phyloP scores from a whole-genome alignment of 2,888 invertebrate species.

The Idaea straminata region DNA sequence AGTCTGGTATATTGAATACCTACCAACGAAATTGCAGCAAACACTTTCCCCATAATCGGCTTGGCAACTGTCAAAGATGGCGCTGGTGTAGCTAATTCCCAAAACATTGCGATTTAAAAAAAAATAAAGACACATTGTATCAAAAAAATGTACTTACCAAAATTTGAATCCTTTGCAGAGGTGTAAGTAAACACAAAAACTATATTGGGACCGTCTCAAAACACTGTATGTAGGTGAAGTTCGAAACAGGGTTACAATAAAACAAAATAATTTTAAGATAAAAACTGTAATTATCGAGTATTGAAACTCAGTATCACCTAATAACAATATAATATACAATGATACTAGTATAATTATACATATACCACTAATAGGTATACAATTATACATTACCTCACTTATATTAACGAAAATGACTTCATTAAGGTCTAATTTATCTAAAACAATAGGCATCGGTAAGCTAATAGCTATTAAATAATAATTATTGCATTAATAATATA shows the following conservation, averaged over 20 bases:
- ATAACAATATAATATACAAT: slow-evolving; percentile 74
- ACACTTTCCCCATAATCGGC: no score
- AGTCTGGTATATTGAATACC: no score
- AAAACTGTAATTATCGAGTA: slow-evolving; percentile 70
- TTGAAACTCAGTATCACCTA: slow-evolving; percentile 62
- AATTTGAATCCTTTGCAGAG: no score
- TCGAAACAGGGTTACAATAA: slow-evolving; percentile 21
- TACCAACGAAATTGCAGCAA: no score
- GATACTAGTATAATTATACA: slow-evolving; percentile 42
- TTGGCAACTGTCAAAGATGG: no score
- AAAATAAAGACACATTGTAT: no score
- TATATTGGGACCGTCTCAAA: no score
- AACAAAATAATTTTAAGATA: slow-evolving; percentile 25
- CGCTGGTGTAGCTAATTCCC: no score
- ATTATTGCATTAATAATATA: slow-evolving; percentile 16
- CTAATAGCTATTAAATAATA: slow-evolving; percentile 7
- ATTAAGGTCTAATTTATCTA: slow-evolving; percentile 2
- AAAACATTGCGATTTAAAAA: no score
- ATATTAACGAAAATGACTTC: slow-evolving; percentile 25
- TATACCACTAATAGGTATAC: slow-evolving; percentile 35
- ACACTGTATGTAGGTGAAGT: no score
- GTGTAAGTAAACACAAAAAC: no score
- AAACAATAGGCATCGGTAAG: slow-evolving; percentile 6
- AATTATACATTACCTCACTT: slow-evolving; percentile 37
- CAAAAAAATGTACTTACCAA: no score